A percentile compares a stretch with the other conserved stretches of the same genome.
phyloP scores from a whole-genome alignment of 2,113 vertebrate species.

The Crypturellus undulatus region DNA sequence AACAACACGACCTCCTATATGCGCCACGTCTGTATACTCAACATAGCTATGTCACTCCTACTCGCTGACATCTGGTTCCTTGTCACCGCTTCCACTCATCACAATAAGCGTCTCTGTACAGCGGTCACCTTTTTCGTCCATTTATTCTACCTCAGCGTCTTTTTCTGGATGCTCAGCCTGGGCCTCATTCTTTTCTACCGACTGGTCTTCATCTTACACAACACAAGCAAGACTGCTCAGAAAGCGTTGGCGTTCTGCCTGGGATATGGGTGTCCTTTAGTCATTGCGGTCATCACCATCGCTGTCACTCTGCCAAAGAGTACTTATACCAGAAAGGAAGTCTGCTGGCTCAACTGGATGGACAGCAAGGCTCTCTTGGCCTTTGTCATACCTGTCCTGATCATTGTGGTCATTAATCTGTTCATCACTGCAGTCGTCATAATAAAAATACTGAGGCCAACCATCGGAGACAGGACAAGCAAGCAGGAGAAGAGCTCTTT shows the following conservation, averaged over 20 bases:
- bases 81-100: slow-evolving; percentile 23
- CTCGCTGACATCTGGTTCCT: slow-evolving; percentile 85
- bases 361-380: slow-evolving; percentile 83
- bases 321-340: slow-evolving; percentile 61
- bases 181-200: slow-evolving; percentile 91
- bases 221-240: slow-evolving; percentile 84
- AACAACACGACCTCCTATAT: slow-evolving; percentile 87
- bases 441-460: slow-evolving; percentile 85
- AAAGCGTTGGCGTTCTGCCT: slow-evolving; percentile 78
- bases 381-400: slow-evolving; percentile 83
- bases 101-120: slow-evolving; percentile 71
- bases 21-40: slow-evolving; percentile 87
- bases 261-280: slow-evolving; percentile 87
- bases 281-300: slow-evolving; percentile 82
- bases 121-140: slow-evolving; percentile 84
- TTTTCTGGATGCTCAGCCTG: slow-evolving; percentile 94
- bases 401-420: slow-evolving; percentile 85
- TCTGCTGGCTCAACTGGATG: slow-evolving; percentile 87
- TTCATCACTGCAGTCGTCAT: slow-evolving; percentile 87
- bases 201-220: slow-evolving; percentile 86
- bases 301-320: slow-evolving; percentile 60
- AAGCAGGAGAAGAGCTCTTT: slow-evolving; percentile 74
- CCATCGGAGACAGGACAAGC: slow-evolving; percentile 77
- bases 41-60: slow-evolving; percentile 86
- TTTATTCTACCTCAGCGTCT: slow-evolving; percentile 89